Evolutionary conservation across 2,113 vertebrate species (phyloP).

Genomic region (Hippolais icterina): DNA sequence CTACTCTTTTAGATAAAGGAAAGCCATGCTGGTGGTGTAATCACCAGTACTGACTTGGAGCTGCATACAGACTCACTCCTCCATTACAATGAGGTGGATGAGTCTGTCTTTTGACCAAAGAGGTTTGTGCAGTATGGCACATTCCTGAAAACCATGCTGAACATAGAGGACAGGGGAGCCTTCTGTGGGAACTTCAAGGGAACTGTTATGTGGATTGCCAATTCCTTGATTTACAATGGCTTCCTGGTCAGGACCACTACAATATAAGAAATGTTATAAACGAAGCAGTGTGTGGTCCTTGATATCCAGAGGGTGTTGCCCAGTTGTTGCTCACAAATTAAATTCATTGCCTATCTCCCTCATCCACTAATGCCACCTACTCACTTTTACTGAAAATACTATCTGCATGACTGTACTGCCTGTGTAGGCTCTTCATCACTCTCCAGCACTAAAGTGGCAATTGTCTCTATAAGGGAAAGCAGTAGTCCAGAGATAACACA

Average conservation of each 20-base stretch:
- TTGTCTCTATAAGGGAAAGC: neutral
- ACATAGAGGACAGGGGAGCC: neutral
- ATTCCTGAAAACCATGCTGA: neutral
- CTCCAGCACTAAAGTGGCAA: neutral
- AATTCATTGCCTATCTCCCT: neutral
- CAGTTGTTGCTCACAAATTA: neutral
- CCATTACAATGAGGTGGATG: accelerated
- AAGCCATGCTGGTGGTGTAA: neutral
- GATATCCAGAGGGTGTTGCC: neutral
- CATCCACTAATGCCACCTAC: slow-evolving; percentile 10
- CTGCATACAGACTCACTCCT: neutral
- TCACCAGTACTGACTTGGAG: neutral
- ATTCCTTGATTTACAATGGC: neutral
- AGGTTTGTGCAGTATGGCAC: neutral
- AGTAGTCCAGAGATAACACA: neutral
- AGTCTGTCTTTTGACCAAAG: neutral
- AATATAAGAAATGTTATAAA: neutral
- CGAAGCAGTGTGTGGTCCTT: neutral
- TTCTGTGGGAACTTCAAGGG: neutral
- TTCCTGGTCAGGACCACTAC: neutral
- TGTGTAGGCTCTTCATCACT: slow-evolving; percentile 18
- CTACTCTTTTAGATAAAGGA: neutral
- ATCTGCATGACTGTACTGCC: neutral
- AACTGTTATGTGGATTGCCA: neutral
- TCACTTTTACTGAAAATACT: slow-evolving; percentile 15